Percentiles rank a stretch among this genome's conserved stretches.
These are phyloP conservation scores for Hypothenemus hampei DNA, from an alignment of 1,140 invertebrate genomes.

Conservation along the genomic window DNA sequence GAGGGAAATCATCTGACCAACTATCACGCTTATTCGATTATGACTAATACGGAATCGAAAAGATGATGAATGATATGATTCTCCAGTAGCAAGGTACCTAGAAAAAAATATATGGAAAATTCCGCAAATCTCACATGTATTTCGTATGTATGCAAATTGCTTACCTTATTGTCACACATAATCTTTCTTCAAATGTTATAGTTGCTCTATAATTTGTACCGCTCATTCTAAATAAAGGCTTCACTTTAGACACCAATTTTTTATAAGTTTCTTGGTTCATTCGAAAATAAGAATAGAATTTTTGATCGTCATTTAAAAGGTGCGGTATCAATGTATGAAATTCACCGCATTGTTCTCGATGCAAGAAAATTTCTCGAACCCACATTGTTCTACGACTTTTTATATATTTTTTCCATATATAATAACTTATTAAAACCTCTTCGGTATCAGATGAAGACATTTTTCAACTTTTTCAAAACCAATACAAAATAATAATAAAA, in stretches of 20 bases:
- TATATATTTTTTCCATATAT: too few relatives aligned
- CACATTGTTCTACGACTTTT: background rate
- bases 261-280: background rate
- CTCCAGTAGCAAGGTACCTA: background rate
- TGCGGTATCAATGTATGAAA: background rate
- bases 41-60: background rate
- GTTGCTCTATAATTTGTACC: background rate
- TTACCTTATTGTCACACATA: background rate
- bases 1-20: background rate
- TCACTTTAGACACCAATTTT: background rate
- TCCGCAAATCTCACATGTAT: background rate
- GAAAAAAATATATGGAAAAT: background rate
- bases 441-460: too few relatives aligned
- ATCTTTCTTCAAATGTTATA: background rate
- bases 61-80: background rate
- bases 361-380: background rate
- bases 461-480: too few relatives aligned
- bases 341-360: background rate
- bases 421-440: too few relatives aligned
- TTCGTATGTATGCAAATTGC: background rate
- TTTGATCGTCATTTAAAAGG: background rate
- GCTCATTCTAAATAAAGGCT: background rate
- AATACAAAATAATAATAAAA: too few relatives aligned
- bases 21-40: background rate
- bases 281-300: background rate